A percentile compares a stretch with the other conserved stretches of the same genome.
Evolutionary conservation across 2,888 invertebrate genomes (phyloP).

Genomic region (Leptopilina syphax): DNA sequence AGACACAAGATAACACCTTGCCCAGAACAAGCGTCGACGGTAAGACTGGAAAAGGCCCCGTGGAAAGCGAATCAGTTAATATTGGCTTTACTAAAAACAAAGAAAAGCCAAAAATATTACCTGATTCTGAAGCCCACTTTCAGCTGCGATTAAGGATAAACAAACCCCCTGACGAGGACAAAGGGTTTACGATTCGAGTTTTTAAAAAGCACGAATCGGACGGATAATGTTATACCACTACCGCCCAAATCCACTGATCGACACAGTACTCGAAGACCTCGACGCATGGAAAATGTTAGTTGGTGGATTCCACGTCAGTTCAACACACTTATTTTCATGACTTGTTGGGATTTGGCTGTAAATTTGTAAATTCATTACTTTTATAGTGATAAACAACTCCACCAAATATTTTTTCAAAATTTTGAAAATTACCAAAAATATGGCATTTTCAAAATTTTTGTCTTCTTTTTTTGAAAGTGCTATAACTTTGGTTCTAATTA

Average conservation of each 20-base stretch:
- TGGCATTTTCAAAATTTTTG: too few species aligned
- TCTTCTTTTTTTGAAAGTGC: too few species aligned
- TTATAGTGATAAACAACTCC: too few species aligned
- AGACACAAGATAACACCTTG: background rate
- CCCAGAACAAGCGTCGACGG: background rate
- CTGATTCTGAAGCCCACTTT: background rate
- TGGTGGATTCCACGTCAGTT: conserved; percentile 48
- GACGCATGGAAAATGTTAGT: too few species aligned
- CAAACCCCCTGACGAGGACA: background rate
- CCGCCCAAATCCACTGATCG: background rate
- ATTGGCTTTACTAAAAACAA: background rate
- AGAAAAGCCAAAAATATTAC: background rate
- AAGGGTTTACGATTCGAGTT: background rate
- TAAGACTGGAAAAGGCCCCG: background rate
- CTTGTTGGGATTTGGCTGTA: too few species aligned
- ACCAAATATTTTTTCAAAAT: too few species aligned
- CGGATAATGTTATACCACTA: too few species aligned
- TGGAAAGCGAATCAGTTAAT: background rate
- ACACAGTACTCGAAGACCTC: too few species aligned
- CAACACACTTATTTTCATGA: too few species aligned
- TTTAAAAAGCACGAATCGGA: background rate
- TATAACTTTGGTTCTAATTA: too few species aligned
- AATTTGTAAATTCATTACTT: too few species aligned
- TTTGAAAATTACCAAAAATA: too few species aligned
- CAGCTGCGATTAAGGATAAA: background rate